Evolutionary conservation across 2,888 invertebrate genomes (phyloP).

Genomic region (Ormyrus labotus): DNA sequence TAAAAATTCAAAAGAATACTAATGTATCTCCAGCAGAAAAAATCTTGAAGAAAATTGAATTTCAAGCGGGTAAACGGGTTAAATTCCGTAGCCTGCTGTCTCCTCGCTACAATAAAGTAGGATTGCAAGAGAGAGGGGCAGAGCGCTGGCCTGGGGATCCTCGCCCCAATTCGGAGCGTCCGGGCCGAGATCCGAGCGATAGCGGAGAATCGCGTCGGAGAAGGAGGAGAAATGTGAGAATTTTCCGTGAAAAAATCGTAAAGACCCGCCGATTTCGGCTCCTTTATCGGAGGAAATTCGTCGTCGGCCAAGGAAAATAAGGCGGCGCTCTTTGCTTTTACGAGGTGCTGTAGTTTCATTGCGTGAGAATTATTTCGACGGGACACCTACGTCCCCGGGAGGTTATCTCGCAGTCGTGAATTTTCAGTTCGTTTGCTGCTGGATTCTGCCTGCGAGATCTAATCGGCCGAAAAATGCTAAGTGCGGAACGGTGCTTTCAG

Average conservation of each 20-base stretch:
- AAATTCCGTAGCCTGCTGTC: background rate
- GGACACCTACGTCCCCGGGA: no score
- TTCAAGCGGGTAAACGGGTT: no score
- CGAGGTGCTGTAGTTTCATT: background rate
- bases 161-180: no score
- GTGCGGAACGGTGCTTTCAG: no score
- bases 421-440: background rate
- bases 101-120: background rate
- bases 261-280: constrained; percentile 7
- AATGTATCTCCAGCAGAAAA: no score
- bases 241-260: background rate
- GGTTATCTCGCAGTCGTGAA: background rate
- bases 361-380: constrained; percentile 17
- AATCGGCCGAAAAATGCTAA: no score
- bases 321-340: constrained; percentile 2
- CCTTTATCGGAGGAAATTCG: constrained; percentile 16
- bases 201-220: no score
- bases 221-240: background rate
- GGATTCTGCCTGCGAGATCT: no score
- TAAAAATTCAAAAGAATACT: no score
- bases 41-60: no score
- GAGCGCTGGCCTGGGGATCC: no score
- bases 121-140: background rate
- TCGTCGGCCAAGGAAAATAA: background rate
- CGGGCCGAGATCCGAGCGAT: no score